These are phyloP conservation scores for Harpalus rufipes DNA, from an alignment of 2,888 invertebrate species.

Conservation along the genomic window DNA sequence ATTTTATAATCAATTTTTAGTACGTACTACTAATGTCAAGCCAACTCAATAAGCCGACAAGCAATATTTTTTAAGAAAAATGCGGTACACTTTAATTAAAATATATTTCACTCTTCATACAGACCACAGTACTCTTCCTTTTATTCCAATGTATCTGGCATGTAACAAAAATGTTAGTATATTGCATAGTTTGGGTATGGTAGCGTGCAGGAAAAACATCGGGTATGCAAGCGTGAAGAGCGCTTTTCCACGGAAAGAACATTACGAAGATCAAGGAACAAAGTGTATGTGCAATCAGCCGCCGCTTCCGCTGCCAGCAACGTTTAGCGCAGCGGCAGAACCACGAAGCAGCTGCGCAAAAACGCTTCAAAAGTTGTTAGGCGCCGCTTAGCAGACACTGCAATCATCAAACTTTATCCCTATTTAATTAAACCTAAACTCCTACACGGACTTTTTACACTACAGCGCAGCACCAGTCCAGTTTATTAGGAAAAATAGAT, in stretches of 20 bases:
- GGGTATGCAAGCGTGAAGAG: neutral
- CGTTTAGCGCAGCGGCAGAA: constrained; percentile 16
- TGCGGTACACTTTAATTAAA: too few relatives aligned
- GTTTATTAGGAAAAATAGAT: constrained; percentile 24
- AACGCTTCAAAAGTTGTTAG: constrained; percentile 61
- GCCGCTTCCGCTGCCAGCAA: constrained; percentile 21
- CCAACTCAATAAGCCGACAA: too few relatives aligned
- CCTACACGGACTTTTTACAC: constrained; percentile 30
- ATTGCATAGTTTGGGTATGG: constrained; percentile 12
- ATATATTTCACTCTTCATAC: too few relatives aligned
- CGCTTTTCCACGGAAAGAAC: neutral
- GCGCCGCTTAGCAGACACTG: constrained; percentile 53
- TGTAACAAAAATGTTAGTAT: neutral
- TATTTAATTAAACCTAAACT: constrained; percentile 62
- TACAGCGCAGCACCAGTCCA: neutral
- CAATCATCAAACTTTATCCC: constrained; percentile 64
- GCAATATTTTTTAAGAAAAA: too few relatives aligned
- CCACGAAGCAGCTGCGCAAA: constrained; percentile 45
- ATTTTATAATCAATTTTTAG: too few relatives aligned
- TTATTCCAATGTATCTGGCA: neutral
- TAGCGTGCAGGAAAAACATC: neutral
- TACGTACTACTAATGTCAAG: too few relatives aligned
- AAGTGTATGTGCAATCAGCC: constrained; percentile 43
- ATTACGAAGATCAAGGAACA: constrained; percentile 27
- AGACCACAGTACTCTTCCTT: too few relatives aligned